A percentile compares a stretch with the other conserved stretches of the same genome.
phyloP scores from a whole-genome alignment of 2,797 vertebrate genomes.

The Esox lucius region DNA sequence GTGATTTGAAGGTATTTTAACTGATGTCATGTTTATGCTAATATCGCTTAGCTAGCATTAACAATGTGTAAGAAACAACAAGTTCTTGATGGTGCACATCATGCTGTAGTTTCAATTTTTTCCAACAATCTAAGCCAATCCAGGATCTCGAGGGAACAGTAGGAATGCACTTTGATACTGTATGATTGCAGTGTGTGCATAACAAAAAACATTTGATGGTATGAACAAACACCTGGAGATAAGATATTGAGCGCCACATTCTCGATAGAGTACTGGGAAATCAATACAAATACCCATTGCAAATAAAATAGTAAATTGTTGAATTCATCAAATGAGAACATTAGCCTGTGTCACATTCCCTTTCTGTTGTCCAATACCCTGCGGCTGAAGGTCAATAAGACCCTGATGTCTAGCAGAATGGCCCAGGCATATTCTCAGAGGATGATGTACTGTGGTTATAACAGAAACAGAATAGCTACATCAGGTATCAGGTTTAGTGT shows the following conservation, averaged over 20 bases:
- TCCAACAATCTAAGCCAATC: too few relatives aligned
- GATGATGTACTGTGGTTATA: constrained; percentile 2
- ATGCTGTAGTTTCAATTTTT: too few relatives aligned
- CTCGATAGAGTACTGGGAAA: neutral
- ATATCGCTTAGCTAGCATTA: too few relatives aligned
- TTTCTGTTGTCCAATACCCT: neutral
- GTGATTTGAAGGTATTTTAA: neutral
- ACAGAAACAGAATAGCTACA: too few relatives aligned
- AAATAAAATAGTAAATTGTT: neutral
- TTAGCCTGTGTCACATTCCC: neutral
- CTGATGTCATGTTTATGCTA: neutral
- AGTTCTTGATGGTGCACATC: too few relatives aligned
- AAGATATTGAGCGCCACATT: neutral
- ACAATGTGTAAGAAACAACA: too few relatives aligned
- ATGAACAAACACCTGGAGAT: too few relatives aligned
- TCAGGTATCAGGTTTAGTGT: too few relatives aligned
- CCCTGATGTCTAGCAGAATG: constrained; percentile 13
- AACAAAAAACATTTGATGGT: neutral
- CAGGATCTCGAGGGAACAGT: too few relatives aligned
- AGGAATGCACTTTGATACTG: neutral
- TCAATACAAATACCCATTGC: neutral
- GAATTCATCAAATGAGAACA: neutral
- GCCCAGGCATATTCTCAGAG: constrained; percentile 6
- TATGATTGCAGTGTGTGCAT: neutral
- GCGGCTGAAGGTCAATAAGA: neutral